Evolutionary conservation across 2,113 vertebrate species (phyloP).

Genomic region (Stomatorhinus ivindoensis): DNA sequence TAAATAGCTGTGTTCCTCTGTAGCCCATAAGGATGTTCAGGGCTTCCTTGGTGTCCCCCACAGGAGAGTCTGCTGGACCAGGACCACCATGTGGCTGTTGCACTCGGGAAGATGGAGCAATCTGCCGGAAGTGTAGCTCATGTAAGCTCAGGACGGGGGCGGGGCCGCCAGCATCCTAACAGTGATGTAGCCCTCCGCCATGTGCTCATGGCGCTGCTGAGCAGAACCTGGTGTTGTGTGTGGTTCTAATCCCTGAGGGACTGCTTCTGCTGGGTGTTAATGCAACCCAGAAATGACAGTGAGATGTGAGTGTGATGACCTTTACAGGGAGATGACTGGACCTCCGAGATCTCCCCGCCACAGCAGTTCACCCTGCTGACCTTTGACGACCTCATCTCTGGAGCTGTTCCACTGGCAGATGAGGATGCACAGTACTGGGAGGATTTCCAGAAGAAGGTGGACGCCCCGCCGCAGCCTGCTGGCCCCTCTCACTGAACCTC

Average conservation of each 20-base stretch:
- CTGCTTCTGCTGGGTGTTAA: background rate
- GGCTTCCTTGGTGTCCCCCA: background rate
- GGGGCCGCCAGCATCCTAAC: background rate
- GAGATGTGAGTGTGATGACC: background rate
- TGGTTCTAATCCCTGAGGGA: background rate
- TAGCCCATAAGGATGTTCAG: background rate
- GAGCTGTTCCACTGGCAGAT: conserved; percentile 69
- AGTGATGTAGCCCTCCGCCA: background rate
- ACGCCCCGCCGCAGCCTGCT: conserved; percentile 65
- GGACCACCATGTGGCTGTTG: background rate
- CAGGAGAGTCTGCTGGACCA: background rate
- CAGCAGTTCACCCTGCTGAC: conserved; percentile 67
- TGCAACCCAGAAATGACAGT: background rate
- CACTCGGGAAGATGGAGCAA: background rate
- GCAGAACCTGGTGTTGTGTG: background rate
- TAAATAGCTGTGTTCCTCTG: background rate
- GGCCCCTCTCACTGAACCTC: conserved; percentile 18
- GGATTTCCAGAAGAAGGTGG: conserved; percentile 73
- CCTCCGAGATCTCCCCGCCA: conserved; percentile 44
- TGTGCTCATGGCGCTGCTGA: background rate
- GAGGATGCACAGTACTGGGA: conserved; percentile 85
- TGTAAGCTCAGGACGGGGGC: background rate
- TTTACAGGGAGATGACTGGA: conserved; percentile 26
- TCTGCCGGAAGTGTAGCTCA: background rate
- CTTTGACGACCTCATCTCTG: conserved; percentile 75